These are phyloP conservation scores for Tachina lurida DNA, from an alignment of 2,888 invertebrate genomes.

Conservation along the genomic window DNA sequence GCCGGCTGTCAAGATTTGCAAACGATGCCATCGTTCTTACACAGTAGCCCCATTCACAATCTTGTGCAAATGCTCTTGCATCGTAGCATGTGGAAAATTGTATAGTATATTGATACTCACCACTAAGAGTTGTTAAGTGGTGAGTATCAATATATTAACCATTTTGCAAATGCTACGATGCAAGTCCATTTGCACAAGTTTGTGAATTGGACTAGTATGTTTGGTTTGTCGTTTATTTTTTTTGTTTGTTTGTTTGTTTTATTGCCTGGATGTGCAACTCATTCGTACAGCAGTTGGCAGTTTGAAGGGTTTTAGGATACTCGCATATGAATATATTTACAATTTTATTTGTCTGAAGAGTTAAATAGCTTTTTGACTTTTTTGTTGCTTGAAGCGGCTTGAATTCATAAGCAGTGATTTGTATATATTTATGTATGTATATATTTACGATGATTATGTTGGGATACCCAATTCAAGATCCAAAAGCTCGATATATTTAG, in stretches of 20 bases:
- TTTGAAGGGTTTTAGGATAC: slow-evolving; percentile 66
- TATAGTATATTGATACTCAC: too few species aligned
- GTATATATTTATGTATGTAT: not conserved
- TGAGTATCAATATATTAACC: too few species aligned
- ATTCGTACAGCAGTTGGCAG: slow-evolving; percentile 55
- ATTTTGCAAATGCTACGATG: too few species aligned
- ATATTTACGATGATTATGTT: not conserved
- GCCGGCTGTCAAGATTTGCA: slow-evolving; percentile 72
- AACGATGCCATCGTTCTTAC: slow-evolving; percentile 69
- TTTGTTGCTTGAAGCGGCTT: not conserved
- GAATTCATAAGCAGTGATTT: not conserved
- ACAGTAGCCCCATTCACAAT: too few species aligned
- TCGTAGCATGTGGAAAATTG: too few species aligned
- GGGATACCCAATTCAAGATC: too few species aligned
- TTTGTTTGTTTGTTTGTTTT: not conserved
- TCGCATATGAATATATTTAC: slow-evolving; percentile 53
- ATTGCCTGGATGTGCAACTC: slow-evolving; percentile 7
- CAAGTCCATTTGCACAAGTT: too few species aligned
- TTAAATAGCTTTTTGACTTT: not conserved
- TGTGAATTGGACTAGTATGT: too few species aligned
- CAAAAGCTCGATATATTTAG: too few species aligned
- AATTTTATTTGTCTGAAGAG: slow-evolving; percentile 47
- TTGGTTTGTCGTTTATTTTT: not conserved
- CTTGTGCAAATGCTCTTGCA: too few species aligned
- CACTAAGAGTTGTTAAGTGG: too few species aligned